Evolutionary conservation across 1,140 invertebrate species (phyloP), one percentile per base, ranked within the genome.

Genomic region (Diorhabda elongata): DNA sequence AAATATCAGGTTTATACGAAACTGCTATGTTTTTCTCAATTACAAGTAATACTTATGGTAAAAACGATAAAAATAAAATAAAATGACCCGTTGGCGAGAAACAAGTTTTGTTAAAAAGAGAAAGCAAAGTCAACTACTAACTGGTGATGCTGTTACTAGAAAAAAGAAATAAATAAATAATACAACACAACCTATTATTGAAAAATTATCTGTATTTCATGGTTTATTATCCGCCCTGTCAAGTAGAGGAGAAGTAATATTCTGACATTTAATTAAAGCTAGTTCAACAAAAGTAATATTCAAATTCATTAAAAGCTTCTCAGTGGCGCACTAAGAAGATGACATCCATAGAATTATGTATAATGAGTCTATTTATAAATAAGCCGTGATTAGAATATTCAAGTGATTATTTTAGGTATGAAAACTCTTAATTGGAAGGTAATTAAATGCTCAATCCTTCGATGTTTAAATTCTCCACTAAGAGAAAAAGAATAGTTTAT

Each of bases 281-380:
- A 52, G 6, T 52, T 52, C n/a, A 52, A 52, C 47, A 52, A 52
- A 52, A 52, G 47, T n/a, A 52, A 52, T 52, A 52, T 52, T 52
- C n/a, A 52, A 52, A 52, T 52, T 26, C 26, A 26, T 26, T 26
- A 26, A 26, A 26, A 26, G 26, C 26, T 26, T 26, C 26, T 26
- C 47, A 52, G 47, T n/a, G 47, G 47, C 47, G 47, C 26, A 26
- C 26, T 26, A 26, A 1, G 26, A 26, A 26, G 26, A 26, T 26
- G 26, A 26, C 26, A 26, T 26, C 26, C 26, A 26, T 26, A 26
- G 26, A 26, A 26, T 26, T 26, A 26, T 26, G 1, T 26, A 26
- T 26, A 26, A 26, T 26, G 26, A 26, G 26, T 26, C 26, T 26
- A 26, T 26, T 26, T 26, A 26, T 26, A 26, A 26, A 26, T 26